Evolutionary conservation across 2,113 vertebrate genomes (phyloP).

Genomic region (Neogale vison): DNA sequence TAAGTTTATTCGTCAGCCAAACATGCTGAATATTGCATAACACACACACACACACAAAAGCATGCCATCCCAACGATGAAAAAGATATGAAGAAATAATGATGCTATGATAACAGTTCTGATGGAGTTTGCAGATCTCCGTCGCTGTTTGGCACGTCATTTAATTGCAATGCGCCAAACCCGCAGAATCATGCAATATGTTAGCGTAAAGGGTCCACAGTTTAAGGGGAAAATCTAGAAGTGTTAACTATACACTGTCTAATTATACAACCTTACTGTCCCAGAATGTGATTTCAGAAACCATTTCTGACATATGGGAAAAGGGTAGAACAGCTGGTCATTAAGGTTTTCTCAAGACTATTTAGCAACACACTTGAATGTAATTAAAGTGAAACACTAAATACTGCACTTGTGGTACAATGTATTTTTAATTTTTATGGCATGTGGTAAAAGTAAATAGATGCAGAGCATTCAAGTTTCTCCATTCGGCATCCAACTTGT

Average conservation of each 20-base stretch:
- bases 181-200: slow-evolving; percentile 84
- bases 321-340: slow-evolving; percentile 91
- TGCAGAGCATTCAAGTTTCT: slow-evolving; percentile 81
- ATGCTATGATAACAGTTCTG: slow-evolving; percentile 81
- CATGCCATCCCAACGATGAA: slow-evolving; percentile 82
- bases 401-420: slow-evolving; percentile 86
- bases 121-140: slow-evolving; percentile 82
- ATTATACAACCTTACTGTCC: slow-evolving; percentile 88
- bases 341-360: slow-evolving; percentile 91
- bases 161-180: slow-evolving; percentile 83
- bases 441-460: slow-evolving; percentile 88
- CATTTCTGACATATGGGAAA: slow-evolving; percentile 90
- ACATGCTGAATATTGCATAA: slow-evolving; percentile 84
- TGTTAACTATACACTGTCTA: slow-evolving; percentile 89
- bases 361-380: slow-evolving; percentile 90
- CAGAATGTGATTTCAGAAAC: slow-evolving; percentile 88
- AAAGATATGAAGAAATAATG: slow-evolving; percentile 86
- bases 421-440: slow-evolving; percentile 91
- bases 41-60: slow-evolving; percentile 55
- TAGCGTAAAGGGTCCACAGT: slow-evolving; percentile 84
- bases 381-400: slow-evolving; percentile 89
- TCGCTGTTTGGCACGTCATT: slow-evolving; percentile 81
- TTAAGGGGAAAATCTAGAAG: slow-evolving; percentile 86
- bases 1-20: slow-evolving; percentile 83
- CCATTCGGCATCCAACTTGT: slow-evolving; percentile 80